Evolutionary conservation across 2,888 invertebrate genomes (phyloP), one percentile per base, ranked within the genome.

Genomic region (Hirtodrosophila confusa): DNA sequence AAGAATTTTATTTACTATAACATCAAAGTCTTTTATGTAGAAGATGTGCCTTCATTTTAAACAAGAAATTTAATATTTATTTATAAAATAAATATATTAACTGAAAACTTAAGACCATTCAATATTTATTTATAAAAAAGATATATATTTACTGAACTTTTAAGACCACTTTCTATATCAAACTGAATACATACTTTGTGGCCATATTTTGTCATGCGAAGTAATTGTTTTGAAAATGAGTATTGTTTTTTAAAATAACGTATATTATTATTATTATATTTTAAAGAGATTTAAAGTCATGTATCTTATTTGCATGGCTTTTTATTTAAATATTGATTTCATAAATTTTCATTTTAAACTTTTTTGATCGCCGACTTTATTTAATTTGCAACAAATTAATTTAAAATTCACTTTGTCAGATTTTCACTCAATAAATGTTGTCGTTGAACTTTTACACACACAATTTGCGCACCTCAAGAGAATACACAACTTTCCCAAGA

Each of bases 381-480:
- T 12, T 24, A 27, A 39, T 23, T 31, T 10, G 8, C 55, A n/a
- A 40, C 1, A 10, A 55, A 40, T 33, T 40, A 27, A 51, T 48
- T 61, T 68, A 23, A 17, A 63, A 54, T 58, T 67, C 37, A 33
- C 44, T 45, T 39, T 45, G 8, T 8, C 8, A 24, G 6, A 27
- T 2, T 27, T 27, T 27, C 27, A 4, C 27, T 27, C 3, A 27
- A 0, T 27, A 27, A 27, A 27, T 27, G 0, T 27, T 27, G 4
- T 27, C 6, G 27, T 6, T 6, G 0, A 39, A 27, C 12, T 65
- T 65, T 54, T 24, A 45, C 41, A 55, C 17, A 17, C 60, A 63
- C 43, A 65, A 73, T 70, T 78, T 68, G 40, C 50, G 57, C 27
- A 41, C 45, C 11, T 51, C 3, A 24, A 12, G 33, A n/a, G 12